Evolutionary conservation across 2,113 vertebrate genomes (phyloP).

Genomic region (Lophochroa leadbeateri): DNA sequence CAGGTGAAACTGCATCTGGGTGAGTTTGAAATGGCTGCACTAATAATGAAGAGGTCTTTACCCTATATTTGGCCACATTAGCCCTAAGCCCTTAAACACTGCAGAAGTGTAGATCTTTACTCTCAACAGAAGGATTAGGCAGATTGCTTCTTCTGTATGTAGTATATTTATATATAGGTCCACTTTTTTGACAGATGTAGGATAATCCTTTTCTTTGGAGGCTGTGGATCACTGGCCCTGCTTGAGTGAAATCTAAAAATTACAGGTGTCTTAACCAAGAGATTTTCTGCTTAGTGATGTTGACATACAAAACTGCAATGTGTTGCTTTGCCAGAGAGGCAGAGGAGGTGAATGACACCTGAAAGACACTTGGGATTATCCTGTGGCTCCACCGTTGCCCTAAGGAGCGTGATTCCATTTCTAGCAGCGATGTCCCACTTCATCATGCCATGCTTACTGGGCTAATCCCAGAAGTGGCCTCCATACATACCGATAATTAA

Average conservation of each 20-base stretch:
- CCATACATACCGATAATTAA: conserved; percentile 43
- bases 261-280: background rate
- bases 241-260: background rate
- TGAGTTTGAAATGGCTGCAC: background rate
- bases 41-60: background rate
- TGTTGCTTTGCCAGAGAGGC: background rate
- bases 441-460: background rate
- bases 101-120: background rate
- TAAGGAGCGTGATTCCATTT: background rate
- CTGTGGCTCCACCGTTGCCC: background rate
- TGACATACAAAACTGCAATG: background rate
- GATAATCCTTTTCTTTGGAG: background rate
- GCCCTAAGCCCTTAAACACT: background rate
- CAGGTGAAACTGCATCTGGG: background rate
- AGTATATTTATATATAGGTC: background rate
- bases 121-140: background rate
- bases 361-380: background rate
- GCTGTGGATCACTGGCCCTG: background rate
- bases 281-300: background rate
- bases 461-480: conserved; percentile 24
- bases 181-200: background rate
- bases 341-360: background rate
- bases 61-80: background rate
- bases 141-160: background rate
- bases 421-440: background rate